Base-by-base conservation (phyloP, 2,888 invertebrate genomes). In the Plagiodera versicolora region DNA sequence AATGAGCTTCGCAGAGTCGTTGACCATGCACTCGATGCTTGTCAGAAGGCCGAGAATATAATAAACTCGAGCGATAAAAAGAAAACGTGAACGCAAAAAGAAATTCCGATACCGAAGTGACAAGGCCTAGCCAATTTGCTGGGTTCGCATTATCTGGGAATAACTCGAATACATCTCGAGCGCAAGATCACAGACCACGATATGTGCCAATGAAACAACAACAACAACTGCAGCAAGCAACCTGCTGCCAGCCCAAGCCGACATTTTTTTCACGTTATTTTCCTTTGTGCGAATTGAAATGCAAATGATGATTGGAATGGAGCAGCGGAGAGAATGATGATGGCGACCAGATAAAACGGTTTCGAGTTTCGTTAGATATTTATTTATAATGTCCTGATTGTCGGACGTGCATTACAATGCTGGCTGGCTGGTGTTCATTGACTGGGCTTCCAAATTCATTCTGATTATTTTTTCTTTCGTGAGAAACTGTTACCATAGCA, bases 111-210 rank as follows among this genome's bases (percentile, higher is more conserved):
- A 52, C 19, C 46, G 47, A 56, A 24, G 61, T 67, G 61, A 58
- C 61, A 66, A 67, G 65, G 66, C 58, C 66, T 63, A 64, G 66
- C 68, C 70, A 70, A 72, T 72, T 72, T 70, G 72, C 70, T 70
- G 72, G 62, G 67, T 64, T 68, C 60, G 64, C 61, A 68, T 68
- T 70, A 72, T 70, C 70, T 70, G 59, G 65, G 65, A 67, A 70
- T 70, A 70, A 68, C 70, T 68, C 67, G 72, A 70, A 72, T 70
- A 69, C 66, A 70, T 72, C 72, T 68, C 58, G 65, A 62, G 59
- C 52, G 56, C 61, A 65, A 63, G 72, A 72, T 72, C 66, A 65
- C 67, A 72, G 70, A 70, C 70, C 53, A 62, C 56, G 72, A 72
- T 72, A 70, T 60, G 61, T 64, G 66, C 65, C 67, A 71, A 71